Conservation (phyloP, 2,888 invertebrate genomes). For the Drosophila formosana region DNA sequence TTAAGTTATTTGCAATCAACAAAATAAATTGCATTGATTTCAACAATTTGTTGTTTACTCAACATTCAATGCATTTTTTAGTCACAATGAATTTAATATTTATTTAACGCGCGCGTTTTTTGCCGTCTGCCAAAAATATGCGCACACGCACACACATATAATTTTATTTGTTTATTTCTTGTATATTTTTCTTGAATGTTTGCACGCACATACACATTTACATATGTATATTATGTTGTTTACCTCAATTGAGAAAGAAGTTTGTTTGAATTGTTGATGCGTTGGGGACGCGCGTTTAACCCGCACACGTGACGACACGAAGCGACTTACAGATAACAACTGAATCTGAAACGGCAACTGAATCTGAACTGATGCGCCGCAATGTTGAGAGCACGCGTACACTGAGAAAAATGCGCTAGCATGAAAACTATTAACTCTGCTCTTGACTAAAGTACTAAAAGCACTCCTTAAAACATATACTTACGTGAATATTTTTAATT, state of each 20-base stretch:
- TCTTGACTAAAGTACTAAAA: neutral
- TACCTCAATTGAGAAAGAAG: conserved; percentile 35
- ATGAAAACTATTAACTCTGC: neutral
- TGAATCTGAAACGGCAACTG: conserved; percentile 60
- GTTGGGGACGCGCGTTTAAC: conserved; percentile 16
- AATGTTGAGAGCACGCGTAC: conserved; percentile 69
- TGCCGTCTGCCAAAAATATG: conserved; percentile 1
- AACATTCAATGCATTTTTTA: neutral
- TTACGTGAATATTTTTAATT: neutral
- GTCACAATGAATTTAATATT: conserved; percentile 12
- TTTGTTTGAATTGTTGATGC: conserved; percentile 36
- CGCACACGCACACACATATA: neutral
- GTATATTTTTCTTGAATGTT: conserved; percentile 22
- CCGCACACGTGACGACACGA: conserved; percentile 55
- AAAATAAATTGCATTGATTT: neutral
- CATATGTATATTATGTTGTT: conserved; percentile 34
- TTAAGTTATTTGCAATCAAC: too few relatives aligned
- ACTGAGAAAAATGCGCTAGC: conserved; percentile 39
- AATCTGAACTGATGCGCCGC: conserved; percentile 71
- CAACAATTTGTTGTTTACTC: neutral
- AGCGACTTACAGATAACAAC: conserved; percentile 79
- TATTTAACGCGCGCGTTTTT: conserved; percentile 18
- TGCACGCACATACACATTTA: conserved; percentile 3
- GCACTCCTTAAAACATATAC: too few relatives aligned
- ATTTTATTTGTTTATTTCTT: conserved; percentile 32